Conservation (phyloP, 2,888 invertebrate genomes). For the Pyrrhosoma nymphula region DNA sequence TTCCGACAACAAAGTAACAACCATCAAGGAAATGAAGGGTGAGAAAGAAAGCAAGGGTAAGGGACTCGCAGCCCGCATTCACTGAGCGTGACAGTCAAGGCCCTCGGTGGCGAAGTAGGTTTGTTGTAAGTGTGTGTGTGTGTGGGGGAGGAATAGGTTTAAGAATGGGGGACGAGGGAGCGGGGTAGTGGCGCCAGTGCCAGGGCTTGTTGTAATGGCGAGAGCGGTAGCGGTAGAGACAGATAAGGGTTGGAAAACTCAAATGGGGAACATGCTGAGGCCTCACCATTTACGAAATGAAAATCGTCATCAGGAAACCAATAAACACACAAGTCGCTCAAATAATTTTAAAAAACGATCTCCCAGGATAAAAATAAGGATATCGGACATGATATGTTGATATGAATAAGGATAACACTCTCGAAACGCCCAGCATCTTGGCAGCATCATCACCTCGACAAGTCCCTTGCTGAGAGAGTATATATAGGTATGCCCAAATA, state of each 20-base stretch:
- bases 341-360: background rate
- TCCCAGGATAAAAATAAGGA: background rate
- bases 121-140: background rate
- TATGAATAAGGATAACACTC: no score
- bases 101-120: background rate
- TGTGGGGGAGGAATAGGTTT: no score
- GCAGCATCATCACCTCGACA: no score
- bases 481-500: no score
- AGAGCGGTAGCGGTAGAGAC: background rate
- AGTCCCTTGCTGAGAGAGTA: no score
- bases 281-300: background rate
- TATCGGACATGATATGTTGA: no score
- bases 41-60: background rate
- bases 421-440: no score
- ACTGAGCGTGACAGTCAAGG: background rate
- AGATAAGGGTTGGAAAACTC: background rate
- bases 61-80: background rate
- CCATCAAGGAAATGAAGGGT: background rate
- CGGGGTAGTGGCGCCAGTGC: background rate
- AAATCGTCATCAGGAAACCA: background rate
- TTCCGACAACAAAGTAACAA: background rate
- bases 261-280: background rate
- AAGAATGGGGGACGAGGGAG: background rate
- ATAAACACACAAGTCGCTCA: background rate
- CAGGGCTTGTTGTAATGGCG: background rate